Conservation (phyloP, 2,888 invertebrate genomes). For the Lumbricus terrestris region DNA sequence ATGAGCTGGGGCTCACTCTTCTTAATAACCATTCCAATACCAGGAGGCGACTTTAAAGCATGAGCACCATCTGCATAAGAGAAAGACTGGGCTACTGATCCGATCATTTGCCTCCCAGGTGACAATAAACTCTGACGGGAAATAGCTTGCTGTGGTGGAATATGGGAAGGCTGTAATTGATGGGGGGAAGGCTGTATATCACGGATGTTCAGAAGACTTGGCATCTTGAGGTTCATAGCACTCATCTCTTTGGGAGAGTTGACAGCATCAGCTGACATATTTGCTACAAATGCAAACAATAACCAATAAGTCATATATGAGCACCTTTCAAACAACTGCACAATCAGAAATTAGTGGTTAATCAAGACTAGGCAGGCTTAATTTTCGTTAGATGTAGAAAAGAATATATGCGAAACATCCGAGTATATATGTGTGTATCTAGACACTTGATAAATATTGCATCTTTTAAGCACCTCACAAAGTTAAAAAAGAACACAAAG, state of each 20-base stretch:
- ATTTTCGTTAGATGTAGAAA: neutral
- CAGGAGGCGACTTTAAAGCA: neutral
- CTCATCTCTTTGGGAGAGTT: neutral
- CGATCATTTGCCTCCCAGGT: neutral
- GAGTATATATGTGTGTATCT: neutral
- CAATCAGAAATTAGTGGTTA: neutral
- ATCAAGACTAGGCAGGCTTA: neutral
- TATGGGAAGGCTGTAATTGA: neutral
- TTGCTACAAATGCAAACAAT: neutral
- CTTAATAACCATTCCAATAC: neutral
- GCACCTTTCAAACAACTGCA: neutral
- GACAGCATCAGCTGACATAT: neutral
- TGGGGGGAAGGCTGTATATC: neutral
- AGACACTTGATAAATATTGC: neutral
- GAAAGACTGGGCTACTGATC: neutral
- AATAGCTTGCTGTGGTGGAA: neutral
- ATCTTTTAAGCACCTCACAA: neutral
- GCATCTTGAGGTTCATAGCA: conserved; percentile 34
- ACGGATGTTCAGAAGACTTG: conserved; percentile 34
- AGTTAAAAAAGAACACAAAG: neutral
- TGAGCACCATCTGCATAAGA: neutral
- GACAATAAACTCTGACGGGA: neutral
- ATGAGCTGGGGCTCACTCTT: neutral
- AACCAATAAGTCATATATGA: neutral
- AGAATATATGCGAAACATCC: neutral